Evolutionary conservation across 2,797 vertebrate genomes (phyloP), one percentile per base, ranked within the genome.

Genomic region (Strix occidentalis): DNA sequence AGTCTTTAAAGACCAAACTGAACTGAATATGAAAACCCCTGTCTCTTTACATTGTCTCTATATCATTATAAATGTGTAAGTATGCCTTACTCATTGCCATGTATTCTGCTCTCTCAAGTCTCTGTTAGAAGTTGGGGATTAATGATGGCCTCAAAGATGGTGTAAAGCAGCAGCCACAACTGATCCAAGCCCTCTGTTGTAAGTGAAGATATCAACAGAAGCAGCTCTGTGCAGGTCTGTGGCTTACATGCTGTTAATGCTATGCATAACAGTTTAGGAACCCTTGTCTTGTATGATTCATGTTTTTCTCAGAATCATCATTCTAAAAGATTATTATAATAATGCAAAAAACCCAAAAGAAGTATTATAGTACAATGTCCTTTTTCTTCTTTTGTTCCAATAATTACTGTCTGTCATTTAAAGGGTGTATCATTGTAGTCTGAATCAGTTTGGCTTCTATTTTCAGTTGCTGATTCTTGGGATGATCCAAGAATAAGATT

Each of bases 1-100:
- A 37, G 2, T 75, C 6, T 84, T 6, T 70, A 68, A 64, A 35
- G 41, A 60, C 9, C 45, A 41, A 80, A 29, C 9, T 33, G 25
- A 84, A 81, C 24, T 16, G 13, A 87, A 75, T 29, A 79, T 0
- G 0, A 64, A 79, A 63, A 15, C 1, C 1, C 3, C 9, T 51
- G 3, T 16, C 4, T 8, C 14, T 72, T 88, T 70, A 29, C 18
- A 64, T 9, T 29, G 10, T 35, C 31, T 72, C 16, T 39, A 3
- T 66, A 35, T 66, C 28, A 66, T n/a, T 13, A 45, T 33, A 78
- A 84, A 66, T 13, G 20, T 3, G 4, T 61, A 15, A 68, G 3
- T 41, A n/a, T 41, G 7, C 25, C 16, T 53, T 61, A 41, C 16
- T n/a, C 10, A 18, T 53, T 86, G 80, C 10, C 7, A 72, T 46